phyloP scores from a whole-genome alignment of 2,113 vertebrate genomes.

The Tretioscincus oriximinensis region DNA sequence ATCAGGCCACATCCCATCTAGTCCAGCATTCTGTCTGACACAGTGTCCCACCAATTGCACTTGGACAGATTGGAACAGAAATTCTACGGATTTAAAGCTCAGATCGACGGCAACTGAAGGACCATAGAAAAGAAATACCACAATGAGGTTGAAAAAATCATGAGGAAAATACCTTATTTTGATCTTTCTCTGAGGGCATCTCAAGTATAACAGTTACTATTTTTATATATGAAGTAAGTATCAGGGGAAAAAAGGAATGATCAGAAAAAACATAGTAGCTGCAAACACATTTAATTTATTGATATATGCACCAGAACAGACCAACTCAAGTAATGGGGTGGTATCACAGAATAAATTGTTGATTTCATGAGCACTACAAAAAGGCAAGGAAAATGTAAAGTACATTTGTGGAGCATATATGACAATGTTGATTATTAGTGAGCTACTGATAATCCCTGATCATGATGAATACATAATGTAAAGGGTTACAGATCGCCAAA shows the following conservation, averaged over 20 bases:
- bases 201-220: neutral
- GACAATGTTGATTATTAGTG: slow-evolving; percentile 42
- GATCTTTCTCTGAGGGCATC: neutral
- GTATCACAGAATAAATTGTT: slow-evolving; percentile 4
- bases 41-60: too few relatives aligned
- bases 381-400: slow-evolving; percentile 27
- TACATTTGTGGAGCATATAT: slow-evolving; percentile 46
- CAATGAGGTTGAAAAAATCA: neutral
- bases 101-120: neutral
- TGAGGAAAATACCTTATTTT: neutral
- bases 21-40: too few relatives aligned
- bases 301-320: neutral
- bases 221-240: neutral
- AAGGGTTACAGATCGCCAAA: slow-evolving; percentile 25
- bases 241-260: slow-evolving; percentile 2
- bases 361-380: slow-evolving; percentile 4
- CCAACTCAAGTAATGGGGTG: neutral
- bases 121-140: neutral
- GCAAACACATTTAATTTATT: neutral
- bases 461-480: slow-evolving; percentile 52
- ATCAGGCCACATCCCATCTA: too few relatives aligned
- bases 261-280: neutral
- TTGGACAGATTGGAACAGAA: too few relatives aligned
- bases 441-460: slow-evolving; percentile 29
- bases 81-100: neutral